Base-by-base conservation (phyloP, 2,113 vertebrate genomes). In the Climacteris rufus region DNA sequence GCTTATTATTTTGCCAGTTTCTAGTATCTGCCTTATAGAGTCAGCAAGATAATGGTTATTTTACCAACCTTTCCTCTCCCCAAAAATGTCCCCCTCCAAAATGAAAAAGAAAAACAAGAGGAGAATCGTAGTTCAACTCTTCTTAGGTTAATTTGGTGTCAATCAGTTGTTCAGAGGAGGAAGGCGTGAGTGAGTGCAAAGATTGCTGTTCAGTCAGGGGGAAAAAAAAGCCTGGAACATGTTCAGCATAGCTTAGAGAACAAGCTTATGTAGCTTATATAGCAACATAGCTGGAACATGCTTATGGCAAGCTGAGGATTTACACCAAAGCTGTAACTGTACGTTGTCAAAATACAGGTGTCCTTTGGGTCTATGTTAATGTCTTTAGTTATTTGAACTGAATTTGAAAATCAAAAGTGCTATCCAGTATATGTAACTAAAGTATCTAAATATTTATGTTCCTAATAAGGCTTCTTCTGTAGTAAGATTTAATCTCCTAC, bases 211-310 rank as follows among this genome's bases (percentile, higher is more conserved):
- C 86, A 94, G 60, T 87, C 52, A 20, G 68, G 37, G 42, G 2
- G 0, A 7, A 13, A 50, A 71, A 79, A 49, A 79, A 13, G 1
- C 15, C n/a, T 91, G 86, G 83, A 92, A 95, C 89, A 75, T 54
- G 44, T 95, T 95, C 86, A 89, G 87, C 91, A 91, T 93, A 91
- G 77, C 80, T 90, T 91, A 92, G 91, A 91, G 94, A 93, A 84
- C 86, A 94, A 95, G 91, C 91, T 93, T 96, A 86, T 94, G 92
- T 88, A 80, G 95, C 88, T 96, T 96, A 86, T 92, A 93, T 93
- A 93, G 92, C 64, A 95, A 90, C 92, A 87, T 95, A 92, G 61
- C 89, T 92, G 86, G 93, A 90, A 94, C 89, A 64, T 96, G 91
- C 94, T 94, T 89, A 87, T 87, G 87, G 89, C 89, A 95, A 95